Base-by-base conservation (phyloP, 1,140 invertebrate genomes). In the Propsilocerus akamusi region DNA sequence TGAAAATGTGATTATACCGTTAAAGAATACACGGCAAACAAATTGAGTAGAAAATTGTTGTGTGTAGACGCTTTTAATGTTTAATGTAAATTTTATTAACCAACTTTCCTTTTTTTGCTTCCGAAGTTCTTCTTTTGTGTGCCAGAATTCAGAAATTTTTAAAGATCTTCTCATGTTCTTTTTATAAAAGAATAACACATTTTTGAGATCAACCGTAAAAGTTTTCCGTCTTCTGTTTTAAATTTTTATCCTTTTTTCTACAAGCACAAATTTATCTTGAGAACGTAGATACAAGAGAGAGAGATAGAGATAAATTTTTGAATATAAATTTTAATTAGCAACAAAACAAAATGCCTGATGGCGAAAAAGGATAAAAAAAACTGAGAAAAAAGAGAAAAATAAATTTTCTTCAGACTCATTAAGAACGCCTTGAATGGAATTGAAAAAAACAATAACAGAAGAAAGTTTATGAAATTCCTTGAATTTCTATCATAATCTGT, bases 81-180 rank as follows among this genome's bases (percentile, higher is more conserved):
- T 20, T 41, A 41, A 41, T 41, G 34, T 20, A 41, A 41, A 41
- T 41, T 41, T 41, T 41, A 41, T 41, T 41, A 41, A 41, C 34
- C 5, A 4, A 41, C 14, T 41, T 41, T 41, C 14, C 34, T 41
- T 6, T 41, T 7, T 41, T 41, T 41, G 4, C 28, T 41, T 41
- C 34, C 34, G 12, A 17, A 8, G 17, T 41, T 41, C 14, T 17
- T 37, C 32, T 41, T 10, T 17, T 41, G 6, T 37, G 14, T 37
- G 32, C n/a, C n/a, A 20, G 0, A 41, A 30, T n/a, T 30, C n/a
- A 2, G n/a, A 30, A n/a, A 8, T 30, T 30, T 30, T 30, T 30
- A 8, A 30, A 11, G 10, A 8, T 41, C 22, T 17, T 17, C n/a
- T 37, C 32, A 5, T 37, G 14, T 37, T 41, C 14, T 41, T 41